Evolutionary conservation across 1,140 invertebrate genomes (phyloP).

Genomic region (Sminthurides bifidus): DNA sequence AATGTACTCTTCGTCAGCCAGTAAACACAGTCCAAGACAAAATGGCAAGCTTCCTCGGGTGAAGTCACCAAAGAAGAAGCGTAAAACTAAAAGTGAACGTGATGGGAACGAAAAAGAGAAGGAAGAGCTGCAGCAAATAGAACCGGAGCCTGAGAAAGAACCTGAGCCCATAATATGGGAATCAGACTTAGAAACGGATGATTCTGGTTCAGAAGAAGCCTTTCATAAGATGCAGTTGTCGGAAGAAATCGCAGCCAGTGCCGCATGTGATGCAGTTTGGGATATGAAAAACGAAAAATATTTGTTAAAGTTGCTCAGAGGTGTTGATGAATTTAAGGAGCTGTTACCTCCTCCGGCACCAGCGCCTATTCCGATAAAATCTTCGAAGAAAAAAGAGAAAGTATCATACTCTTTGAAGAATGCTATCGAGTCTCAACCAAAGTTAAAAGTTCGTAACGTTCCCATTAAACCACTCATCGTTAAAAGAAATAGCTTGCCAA

Average conservation of each 20-base stretch:
- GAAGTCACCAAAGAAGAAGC: not conserved
- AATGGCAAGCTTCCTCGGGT: no score
- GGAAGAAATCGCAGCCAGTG: constrained; percentile 9
- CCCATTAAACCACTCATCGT: constrained; percentile 26
- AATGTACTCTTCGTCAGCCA: constrained; percentile 1
- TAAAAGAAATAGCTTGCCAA: constrained; percentile 11
- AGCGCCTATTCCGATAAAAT: not conserved
- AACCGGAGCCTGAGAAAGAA: constrained; percentile 37
- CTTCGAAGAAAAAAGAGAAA: not conserved
- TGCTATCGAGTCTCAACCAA: not conserved
- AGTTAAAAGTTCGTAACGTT: constrained; percentile 53
- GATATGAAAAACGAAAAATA: constrained; percentile 20
- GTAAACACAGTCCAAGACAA: no score
- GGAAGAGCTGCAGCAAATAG: not conserved
- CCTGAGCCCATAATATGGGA: constrained; percentile 45
- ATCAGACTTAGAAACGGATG: constrained; percentile 67
- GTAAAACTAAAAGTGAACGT: not conserved
- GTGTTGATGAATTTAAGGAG: constrained; percentile 19
- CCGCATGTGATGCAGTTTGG: constrained; percentile 24
- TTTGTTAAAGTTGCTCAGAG: constrained; percentile 16
- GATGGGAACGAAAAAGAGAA: constrained; percentile 13
- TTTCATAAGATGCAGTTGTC: constrained; percentile 52
- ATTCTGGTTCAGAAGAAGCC: constrained; percentile 71
- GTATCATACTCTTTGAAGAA: constrained; percentile 10
- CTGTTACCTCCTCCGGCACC: constrained; percentile 7